These are phyloP conservation scores for Agelastica alni DNA, from an alignment of 2,888 invertebrate species.

Conservation along the genomic window DNA sequence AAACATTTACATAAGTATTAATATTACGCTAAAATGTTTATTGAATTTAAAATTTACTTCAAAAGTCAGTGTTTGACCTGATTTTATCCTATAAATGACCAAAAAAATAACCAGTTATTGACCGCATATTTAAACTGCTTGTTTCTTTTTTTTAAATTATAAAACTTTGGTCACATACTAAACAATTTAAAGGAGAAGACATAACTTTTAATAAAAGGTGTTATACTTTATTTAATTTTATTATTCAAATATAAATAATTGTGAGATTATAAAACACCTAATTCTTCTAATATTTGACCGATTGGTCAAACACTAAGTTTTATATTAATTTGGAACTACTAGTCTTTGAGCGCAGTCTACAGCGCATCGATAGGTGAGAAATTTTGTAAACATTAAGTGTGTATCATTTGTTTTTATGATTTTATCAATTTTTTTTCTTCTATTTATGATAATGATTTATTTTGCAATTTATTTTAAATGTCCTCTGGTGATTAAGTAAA, in stretches of 20 bases:
- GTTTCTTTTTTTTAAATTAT: neutral
- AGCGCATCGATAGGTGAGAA: too few relatives aligned
- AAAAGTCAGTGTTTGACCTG: conserved; percentile 6
- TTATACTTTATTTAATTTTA: too few relatives aligned
- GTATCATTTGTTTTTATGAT: too few relatives aligned
- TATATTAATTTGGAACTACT: neutral
- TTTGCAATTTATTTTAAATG: too few relatives aligned
- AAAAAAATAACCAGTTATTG: conserved; percentile 5
- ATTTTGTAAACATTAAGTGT: too few relatives aligned
- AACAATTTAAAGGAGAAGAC: conserved; percentile 3
- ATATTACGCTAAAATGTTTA: conserved; percentile 2
- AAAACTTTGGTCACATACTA: neutral
- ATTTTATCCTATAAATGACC: neutral
- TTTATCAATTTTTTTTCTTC: too few relatives aligned
- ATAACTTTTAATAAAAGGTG: too few relatives aligned
- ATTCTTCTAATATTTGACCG: neutral
- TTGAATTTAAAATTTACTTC: neutral
- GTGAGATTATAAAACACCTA: too few relatives aligned
- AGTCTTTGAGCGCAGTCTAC: neutral
- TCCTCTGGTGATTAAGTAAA: too few relatives aligned
- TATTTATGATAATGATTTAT: too few relatives aligned
- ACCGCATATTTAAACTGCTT: neutral
- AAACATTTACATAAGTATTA: conserved; percentile 1
- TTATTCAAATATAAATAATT: too few relatives aligned
- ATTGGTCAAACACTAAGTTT: neutral